phyloP scores from a whole-genome alignment of 2,113 vertebrate genomes.

The Megaceryle maxima region DNA sequence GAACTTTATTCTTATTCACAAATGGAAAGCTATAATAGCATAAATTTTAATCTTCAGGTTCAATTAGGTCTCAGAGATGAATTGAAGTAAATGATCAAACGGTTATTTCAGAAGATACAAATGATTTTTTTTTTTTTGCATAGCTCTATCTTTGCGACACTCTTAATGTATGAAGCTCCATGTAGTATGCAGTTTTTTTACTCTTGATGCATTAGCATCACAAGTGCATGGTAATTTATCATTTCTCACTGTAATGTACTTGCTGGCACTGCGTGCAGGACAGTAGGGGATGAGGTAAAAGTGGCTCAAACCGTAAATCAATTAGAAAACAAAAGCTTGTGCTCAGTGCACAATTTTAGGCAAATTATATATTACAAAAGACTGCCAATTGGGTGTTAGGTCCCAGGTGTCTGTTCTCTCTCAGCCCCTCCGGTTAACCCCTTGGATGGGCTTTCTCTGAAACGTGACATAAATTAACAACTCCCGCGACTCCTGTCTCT shows the following conservation, averaged over 20 bases:
- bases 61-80: slow-evolving; percentile 57
- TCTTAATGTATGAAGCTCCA: slow-evolving; percentile 50
- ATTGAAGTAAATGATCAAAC: slow-evolving; percentile 57
- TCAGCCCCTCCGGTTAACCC: slow-evolving; percentile 63
- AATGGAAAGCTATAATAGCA: slow-evolving; percentile 44
- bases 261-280: slow-evolving; percentile 77
- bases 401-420: slow-evolving; percentile 68
- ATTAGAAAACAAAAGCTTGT: slow-evolving; percentile 89
- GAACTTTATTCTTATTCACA: slow-evolving; percentile 49
- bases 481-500: background rate
- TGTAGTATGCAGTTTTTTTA: slow-evolving; percentile 42
- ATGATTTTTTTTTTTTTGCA: slow-evolving; percentile 2
- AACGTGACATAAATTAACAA: background rate
- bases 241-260: slow-evolving; percentile 80
- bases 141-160: background rate
- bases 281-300: slow-evolving; percentile 78
- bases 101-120: slow-evolving; percentile 44
- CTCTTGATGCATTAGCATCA: slow-evolving; percentile 81
- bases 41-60: slow-evolving; percentile 58
- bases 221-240: slow-evolving; percentile 81
- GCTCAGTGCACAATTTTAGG: slow-evolving; percentile 78
- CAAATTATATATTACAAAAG: slow-evolving; percentile 82
- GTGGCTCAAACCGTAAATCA: slow-evolving; percentile 85
- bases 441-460: slow-evolving; percentile 34
- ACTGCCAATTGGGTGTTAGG: slow-evolving; percentile 77